phyloP scores from a whole-genome alignment of 2,113 vertebrate species.

The Coregonus clupeaformis region DNA sequence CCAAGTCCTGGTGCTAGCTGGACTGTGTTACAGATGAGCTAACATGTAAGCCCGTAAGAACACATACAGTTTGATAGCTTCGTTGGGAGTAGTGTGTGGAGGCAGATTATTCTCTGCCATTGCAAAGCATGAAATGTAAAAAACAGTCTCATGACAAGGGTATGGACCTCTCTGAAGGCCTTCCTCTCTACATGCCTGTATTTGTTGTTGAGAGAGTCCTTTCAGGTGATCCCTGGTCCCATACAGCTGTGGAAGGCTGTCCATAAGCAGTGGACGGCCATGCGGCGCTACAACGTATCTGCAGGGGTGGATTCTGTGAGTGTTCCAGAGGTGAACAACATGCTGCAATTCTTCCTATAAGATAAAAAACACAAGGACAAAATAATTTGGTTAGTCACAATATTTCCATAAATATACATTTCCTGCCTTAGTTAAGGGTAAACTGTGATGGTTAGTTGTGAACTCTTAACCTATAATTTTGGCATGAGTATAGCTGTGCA shows the following conservation, averaged over 20 bases:
- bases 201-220: constrained; percentile 7
- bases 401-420: too few relatives aligned
- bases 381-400: too few relatives aligned
- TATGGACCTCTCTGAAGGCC: constrained; percentile 2
- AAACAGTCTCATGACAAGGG: constrained; percentile 12
- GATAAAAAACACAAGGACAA: neutral
- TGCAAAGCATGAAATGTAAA: neutral
- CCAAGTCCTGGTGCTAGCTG: neutral
- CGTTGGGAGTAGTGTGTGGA: constrained; percentile 3
- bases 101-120: neutral
- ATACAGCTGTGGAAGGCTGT: neutral
- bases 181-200: constrained; percentile 10
- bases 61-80: constrained; percentile 9
- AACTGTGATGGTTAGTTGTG: too few relatives aligned
- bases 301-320: constrained; percentile 17
- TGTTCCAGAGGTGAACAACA: constrained; percentile 17
- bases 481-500: too few relatives aligned
- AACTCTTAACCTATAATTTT: too few relatives aligned
- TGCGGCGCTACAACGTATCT: constrained; percentile 13
- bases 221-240: constrained; percentile 5
- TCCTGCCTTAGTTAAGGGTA: too few relatives aligned
- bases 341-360: constrained; percentile 18
- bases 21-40: neutral
- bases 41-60: constrained; percentile 6
- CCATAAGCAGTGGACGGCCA: constrained; percentile 13